Base-by-base conservation (phyloP, 2,113 vertebrate species). In the Todiramphus chloris region DNA sequence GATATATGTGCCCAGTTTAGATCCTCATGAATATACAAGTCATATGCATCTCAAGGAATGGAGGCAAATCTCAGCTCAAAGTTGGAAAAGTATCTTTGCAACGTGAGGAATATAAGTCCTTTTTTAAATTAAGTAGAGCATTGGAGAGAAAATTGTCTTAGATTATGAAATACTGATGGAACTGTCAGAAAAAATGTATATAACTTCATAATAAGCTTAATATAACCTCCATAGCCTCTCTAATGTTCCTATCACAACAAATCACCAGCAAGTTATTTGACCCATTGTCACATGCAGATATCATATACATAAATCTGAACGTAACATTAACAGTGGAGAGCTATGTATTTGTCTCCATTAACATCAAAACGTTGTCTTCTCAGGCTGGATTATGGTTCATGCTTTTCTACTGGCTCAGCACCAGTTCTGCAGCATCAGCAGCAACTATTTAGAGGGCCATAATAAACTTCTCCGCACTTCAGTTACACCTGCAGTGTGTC, bases 371-470 rank as follows among this genome's bases (percentile, higher is more conserved):
- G 0, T 68, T 14, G 18, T 83, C 46, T 86, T 80, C 68, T 72
- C 35, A 28, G 58, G 7, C 80, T 69, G 64, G n/a, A 64, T 87
- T 68, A 43, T n/a, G 44, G 78, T 46, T 91, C 85, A 50, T 58
- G 79, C 17, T 14, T 89, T 95, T 95, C 77, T 75, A 64, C 83
- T 93, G 86, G 92, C 83, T 97, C 95, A 93, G 92, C 93, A 90
- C 43, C 80, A 75, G 76, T 44, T 75, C 80, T 87, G 90, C 89
- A 51, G 39, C 92, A 60, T 84, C 96, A 95, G 56, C 80, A 81
- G 58, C 68, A 94, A 89, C 53, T 93, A 79, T 94, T 96, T 68
- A 53, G 51, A 82, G 89, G 69, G 50, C 41, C 73, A 11, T 16
- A 17, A 81, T 41, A 56, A 95, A 86, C 21, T 1, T 70, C 86